These are phyloP conservation scores for Babylonia areolata DNA, from an alignment of 1,140 invertebrate species.

Conservation along the genomic window DNA sequence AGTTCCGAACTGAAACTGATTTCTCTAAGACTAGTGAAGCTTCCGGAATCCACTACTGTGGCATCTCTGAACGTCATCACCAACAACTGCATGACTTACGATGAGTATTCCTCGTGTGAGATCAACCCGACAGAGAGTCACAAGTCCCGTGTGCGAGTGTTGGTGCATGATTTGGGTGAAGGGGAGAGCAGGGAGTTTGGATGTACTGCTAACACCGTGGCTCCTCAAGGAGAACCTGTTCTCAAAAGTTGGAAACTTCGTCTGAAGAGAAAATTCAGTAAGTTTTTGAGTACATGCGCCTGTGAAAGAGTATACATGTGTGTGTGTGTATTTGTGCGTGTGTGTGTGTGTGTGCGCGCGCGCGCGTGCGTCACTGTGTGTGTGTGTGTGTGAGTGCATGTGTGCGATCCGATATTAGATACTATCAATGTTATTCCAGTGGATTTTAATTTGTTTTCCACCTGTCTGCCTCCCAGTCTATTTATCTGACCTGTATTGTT, in stretches of 20 bases:
- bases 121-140: slow-evolving; percentile 20
- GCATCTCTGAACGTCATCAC: neutral
- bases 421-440: no score
- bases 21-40: neutral
- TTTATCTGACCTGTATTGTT: no score
- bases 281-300: neutral
- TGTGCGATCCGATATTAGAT: no score
- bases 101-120: slow-evolving; percentile 27
- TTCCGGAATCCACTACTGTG: neutral
- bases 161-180: slow-evolving; percentile 20
- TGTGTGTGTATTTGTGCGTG: no score
- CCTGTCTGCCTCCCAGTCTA: no score
- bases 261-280: neutral
- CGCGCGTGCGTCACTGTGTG: no score
- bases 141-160: neutral
- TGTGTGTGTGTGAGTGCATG: no score
- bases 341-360: no score
- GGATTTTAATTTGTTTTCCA: no score
- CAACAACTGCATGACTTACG: slow-evolving; percentile 15
- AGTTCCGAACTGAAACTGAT: slow-evolving; percentile 11
- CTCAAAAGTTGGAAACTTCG: neutral
- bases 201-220: slow-evolving; percentile 3
- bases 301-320: no score
- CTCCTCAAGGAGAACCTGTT: neutral
- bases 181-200: slow-evolving; percentile 26